phyloP scores from a whole-genome alignment of 2,797 vertebrate species.

The Sylvia borin region DNA sequence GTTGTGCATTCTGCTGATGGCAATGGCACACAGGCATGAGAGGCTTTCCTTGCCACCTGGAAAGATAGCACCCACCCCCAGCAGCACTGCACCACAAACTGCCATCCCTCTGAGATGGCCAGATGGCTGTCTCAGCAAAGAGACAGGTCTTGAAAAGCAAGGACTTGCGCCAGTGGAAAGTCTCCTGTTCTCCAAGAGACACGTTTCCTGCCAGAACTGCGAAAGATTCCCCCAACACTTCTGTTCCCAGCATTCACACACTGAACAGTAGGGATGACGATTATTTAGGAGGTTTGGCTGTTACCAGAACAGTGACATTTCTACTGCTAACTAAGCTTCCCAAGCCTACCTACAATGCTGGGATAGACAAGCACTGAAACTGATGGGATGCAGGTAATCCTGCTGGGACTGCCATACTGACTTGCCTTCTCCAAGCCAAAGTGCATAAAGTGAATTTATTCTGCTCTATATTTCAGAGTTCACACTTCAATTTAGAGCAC shows the following conservation, averaged over 20 bases:
- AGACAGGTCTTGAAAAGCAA: conserved; percentile 35
- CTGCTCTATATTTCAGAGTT: conserved; percentile 37
- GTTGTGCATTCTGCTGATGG: background rate
- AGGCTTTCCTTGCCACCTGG: conserved; percentile 25
- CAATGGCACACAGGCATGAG: background rate
- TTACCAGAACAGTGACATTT: conserved; percentile 1
- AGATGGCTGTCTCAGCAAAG: conserved; percentile 44
- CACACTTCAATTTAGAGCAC: conserved; percentile 2
- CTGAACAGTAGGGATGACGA: background rate
- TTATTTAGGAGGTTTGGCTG: conserved; percentile 40
- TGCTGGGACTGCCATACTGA: background rate
- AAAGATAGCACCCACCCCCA: conserved; percentile 10
- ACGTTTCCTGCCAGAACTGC: background rate
- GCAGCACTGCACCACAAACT: background rate
- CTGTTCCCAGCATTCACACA: background rate
- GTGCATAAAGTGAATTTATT: conserved; percentile 30
- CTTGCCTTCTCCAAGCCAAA: background rate
- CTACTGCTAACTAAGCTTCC: conserved; percentile 6
- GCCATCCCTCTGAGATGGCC: background rate
- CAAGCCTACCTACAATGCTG: background rate
- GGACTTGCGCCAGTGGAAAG: conserved; percentile 15
- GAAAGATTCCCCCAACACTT: conserved; percentile 7
- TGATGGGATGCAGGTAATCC: background rate
- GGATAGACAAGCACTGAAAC: background rate
- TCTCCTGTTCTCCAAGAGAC: conserved; percentile 2